A percentile compares a stretch with the other conserved stretches of the same genome.
phyloP scores from a whole-genome alignment of 2,797 vertebrate genomes.

The Masticophis lateralis region DNA sequence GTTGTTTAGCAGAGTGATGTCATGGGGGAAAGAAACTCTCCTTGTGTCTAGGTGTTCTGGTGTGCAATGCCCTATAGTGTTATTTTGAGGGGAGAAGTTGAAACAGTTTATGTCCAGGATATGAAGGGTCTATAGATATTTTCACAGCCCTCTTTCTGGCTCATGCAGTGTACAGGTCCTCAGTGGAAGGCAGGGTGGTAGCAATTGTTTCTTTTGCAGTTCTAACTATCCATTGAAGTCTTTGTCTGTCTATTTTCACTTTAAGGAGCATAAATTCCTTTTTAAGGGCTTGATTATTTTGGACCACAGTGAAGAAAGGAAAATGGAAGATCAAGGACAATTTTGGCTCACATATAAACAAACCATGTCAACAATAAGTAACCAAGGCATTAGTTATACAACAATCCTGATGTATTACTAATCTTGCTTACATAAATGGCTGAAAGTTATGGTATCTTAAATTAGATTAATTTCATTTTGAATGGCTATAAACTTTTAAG shows the following conservation, averaged over 20 bases:
- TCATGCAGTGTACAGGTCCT: neutral
- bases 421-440: constrained; percentile 37
- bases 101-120: neutral
- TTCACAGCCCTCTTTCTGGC: neutral
- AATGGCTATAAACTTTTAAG: neutral
- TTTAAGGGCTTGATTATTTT: neutral
- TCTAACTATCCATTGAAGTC: neutral
- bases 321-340: neutral
- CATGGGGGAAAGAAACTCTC: neutral
- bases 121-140: neutral
- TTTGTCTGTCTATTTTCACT: neutral
- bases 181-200: neutral
- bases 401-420: constrained; percentile 1
- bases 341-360: constrained; percentile 12
- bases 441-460: constrained; percentile 27
- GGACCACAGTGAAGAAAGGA: neutral
- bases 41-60: neutral
- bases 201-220: neutral
- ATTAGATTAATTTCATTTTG: neutral
- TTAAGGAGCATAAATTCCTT: neutral
- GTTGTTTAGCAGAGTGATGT: neutral
- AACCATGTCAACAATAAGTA: constrained; percentile 19
- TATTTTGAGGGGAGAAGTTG: neutral
- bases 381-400: constrained; percentile 38
- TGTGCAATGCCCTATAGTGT: neutral